phyloP scores from a whole-genome alignment of 1,140 invertebrate genomes.

The Hypothenemus hampei region DNA sequence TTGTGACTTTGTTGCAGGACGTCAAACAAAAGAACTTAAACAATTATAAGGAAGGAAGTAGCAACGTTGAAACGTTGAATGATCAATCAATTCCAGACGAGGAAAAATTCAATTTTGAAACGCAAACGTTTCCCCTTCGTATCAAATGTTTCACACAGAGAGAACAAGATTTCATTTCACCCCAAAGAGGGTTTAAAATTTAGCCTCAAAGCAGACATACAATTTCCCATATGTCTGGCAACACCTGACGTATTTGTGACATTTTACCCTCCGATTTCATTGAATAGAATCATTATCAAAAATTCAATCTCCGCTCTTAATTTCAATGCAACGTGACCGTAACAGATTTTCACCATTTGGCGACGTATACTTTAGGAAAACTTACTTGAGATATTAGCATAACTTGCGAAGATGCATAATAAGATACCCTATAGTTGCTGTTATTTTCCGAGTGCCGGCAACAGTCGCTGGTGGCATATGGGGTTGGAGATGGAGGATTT shows the following conservation, averaged over 20 bases:
- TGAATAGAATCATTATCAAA: conserved; percentile 11
- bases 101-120: too few relatives aligned
- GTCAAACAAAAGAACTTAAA: too few relatives aligned
- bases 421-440: conserved; percentile 51
- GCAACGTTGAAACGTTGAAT: too few relatives aligned
- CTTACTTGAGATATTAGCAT: conserved; percentile 53
- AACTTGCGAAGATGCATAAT: conserved; percentile 56
- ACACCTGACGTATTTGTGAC: conserved; percentile 1
- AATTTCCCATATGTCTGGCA: conserved; percentile 1
- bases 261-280: neutral
- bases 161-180: neutral
- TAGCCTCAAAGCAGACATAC: neutral
- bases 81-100: too few relatives aligned
- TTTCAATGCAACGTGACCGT: too few relatives aligned
- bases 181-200: neutral
- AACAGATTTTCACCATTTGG: too few relatives aligned
- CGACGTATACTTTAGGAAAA: too few relatives aligned
- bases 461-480: conserved; percentile 56
- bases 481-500: conserved; percentile 55
- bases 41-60: too few relatives aligned
- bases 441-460: conserved; percentile 55
- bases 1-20: too few relatives aligned
- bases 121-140: neutral
- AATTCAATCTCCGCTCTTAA: conserved; percentile 9
- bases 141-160: neutral